Evolutionary conservation across 1,140 invertebrate genomes (phyloP), one percentile per base, ranked within the genome.

Genomic region (Drosophila hydei): DNA sequence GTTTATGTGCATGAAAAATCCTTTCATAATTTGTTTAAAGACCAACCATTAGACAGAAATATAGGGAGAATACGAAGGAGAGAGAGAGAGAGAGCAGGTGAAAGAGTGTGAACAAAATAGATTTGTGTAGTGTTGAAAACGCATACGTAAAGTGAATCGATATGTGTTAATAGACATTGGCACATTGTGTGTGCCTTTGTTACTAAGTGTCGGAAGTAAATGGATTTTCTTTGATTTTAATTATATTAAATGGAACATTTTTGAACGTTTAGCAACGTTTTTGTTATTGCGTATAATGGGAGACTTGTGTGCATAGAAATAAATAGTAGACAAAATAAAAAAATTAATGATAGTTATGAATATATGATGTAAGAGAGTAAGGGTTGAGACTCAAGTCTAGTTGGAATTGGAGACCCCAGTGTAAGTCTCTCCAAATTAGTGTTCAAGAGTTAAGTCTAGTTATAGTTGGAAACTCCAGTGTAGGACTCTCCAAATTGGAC

Each of bases 21-120:
- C 48, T 62, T 69, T 69, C 60, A 61, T 61, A 69, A 69, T 61
- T 69, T 69, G 58, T 54, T 61, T 69, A 69, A 69, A 58, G 65
- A 42, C 25, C 40, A 54, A 38, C 58, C 58, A 47, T 61, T 62
- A 69, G 14, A 42, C n/a, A 12, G 40, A 2, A n/a, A 19, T 4
- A 30, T 21, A 8, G 21, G 5, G 7, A 56, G 14, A 18, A 23
- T 0, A n/a, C 8, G 30, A 52, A 1, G 1, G 16, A 36, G 2
- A 25, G 7, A 7, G 33, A 9, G 19, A 5, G 50, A 18, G 50
- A 6, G 48, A 16, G 38, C n/a, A 14, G 11, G 36, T 3, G 11
- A 14, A 14, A 51, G 48, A 56, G 42, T 2, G 54, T n/a, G 14
- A 27, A 54, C 9, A 30, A 42, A 56, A 21, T 25, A 27, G 50